Conservation (phyloP, 2,797 vertebrate species). For the Mallotus villosus region DNA sequence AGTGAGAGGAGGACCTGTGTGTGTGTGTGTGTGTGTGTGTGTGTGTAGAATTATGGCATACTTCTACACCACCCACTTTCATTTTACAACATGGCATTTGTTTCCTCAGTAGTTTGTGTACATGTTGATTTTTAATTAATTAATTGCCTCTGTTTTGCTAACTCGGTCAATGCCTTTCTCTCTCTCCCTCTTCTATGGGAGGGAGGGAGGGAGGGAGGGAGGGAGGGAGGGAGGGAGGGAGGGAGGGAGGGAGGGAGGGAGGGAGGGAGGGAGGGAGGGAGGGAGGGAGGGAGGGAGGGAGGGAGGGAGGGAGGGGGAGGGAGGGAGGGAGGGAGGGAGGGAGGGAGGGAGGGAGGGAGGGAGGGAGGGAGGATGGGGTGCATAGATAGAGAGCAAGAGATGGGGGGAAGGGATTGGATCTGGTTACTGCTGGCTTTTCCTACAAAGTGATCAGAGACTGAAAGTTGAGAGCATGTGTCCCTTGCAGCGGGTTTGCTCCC, state of each 20-base stretch:
- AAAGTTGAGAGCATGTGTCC: slow-evolving; percentile 78
- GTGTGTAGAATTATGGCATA: slow-evolving; percentile 46
- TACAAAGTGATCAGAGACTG: slow-evolving; percentile 80
- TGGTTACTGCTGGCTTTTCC: slow-evolving; percentile 76
- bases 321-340: slow-evolving; percentile 24
- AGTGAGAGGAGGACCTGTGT: slow-evolving; percentile 53
- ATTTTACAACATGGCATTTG: slow-evolving; percentile 41
- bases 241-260: slow-evolving; percentile 20
- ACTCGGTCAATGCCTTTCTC: not conserved
- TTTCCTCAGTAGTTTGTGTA: slow-evolving; percentile 47
- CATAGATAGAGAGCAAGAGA: slow-evolving; percentile 26
- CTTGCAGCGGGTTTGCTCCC: slow-evolving; percentile 77
- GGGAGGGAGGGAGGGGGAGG: slow-evolving; percentile 13
- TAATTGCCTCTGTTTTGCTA: slow-evolving; percentile 32
- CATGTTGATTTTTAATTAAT: slow-evolving; percentile 51
- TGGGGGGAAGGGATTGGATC: slow-evolving; percentile 59
- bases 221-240: slow-evolving; percentile 27
- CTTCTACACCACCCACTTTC: slow-evolving; percentile 34
- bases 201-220: not conserved
- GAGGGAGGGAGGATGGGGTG: slow-evolving; percentile 20
- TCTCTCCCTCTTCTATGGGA: slow-evolving; percentile 31
- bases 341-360: slow-evolving; percentile 31
- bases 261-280: slow-evolving; percentile 30
- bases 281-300: not conserved
- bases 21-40: slow-evolving; percentile 40